These are phyloP conservation scores for Drosophila repletoides DNA, from an alignment of 1,140 invertebrate species.

Conservation along the genomic window DNA sequence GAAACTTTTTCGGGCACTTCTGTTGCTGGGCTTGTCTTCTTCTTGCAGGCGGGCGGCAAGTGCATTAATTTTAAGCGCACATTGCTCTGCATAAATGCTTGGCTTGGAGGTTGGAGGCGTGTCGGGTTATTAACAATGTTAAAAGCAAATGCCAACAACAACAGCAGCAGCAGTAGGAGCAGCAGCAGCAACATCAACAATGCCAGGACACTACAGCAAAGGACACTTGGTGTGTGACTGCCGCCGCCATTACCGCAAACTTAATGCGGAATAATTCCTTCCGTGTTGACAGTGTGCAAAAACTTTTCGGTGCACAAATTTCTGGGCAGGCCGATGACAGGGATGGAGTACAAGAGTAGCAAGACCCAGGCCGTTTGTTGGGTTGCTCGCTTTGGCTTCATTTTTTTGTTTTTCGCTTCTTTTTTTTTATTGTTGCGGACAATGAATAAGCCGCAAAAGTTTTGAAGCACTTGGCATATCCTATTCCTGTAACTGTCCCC, in stretches of 20 bases:
- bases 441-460: conserved; percentile 78
- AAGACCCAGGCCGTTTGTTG: conserved; percentile 17
- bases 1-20: conserved; percentile 67
- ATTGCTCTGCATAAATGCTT: conserved; percentile 76
- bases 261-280: conserved; percentile 79
- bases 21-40: conserved; percentile 30
- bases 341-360: background rate
- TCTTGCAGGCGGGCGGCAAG: conserved; percentile 41
- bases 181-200: conserved; percentile 48
- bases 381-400: conserved; percentile 15
- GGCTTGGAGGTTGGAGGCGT: conserved; percentile 36
- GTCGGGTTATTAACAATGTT: conserved; percentile 79
- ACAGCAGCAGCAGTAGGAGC: conserved; percentile 38
- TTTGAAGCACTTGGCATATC: conserved; percentile 75
- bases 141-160: conserved; percentile 65
- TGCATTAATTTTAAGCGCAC: conserved; percentile 79
- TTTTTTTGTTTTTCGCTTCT: conserved; percentile 1
- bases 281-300: conserved; percentile 79
- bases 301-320: conserved; percentile 67
- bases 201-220: background rate
- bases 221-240: conserved; percentile 40
- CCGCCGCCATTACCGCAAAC: conserved; percentile 74
- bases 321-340: conserved; percentile 16
- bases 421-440: conserved; percentile 71
- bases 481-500: conserved; percentile 57